phyloP scores from a whole-genome alignment of 2,888 invertebrate species.

The Ischnus inquisitorius region DNA sequence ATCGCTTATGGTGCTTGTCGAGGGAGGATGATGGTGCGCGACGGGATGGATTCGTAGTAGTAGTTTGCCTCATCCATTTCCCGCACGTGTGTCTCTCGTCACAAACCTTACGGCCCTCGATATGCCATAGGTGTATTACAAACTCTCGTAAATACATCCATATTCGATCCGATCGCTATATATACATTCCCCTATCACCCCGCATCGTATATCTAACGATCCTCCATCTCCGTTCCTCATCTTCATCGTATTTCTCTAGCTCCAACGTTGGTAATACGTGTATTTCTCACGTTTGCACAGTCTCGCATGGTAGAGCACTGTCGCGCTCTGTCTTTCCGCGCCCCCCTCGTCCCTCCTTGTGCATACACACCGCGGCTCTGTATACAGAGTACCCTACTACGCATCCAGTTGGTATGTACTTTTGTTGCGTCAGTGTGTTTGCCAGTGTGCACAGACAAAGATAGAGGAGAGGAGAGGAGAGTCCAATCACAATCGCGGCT shows the following conservation, averaged over 20 bases:
- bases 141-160: not conserved
- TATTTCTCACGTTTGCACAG: constrained; percentile 55
- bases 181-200: not conserved
- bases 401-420: constrained; percentile 46
- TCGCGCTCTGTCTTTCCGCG: constrained; percentile 41
- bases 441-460: constrained; percentile 40
- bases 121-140: not conserved
- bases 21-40: constrained; percentile 76
- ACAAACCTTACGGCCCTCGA: not conserved
- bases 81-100: constrained; percentile 25
- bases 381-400: constrained; percentile 35
- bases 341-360: not conserved
- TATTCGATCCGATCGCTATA: not conserved
- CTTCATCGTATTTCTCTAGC: constrained; percentile 1
- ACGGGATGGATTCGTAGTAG: constrained; percentile 50
- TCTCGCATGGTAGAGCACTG: constrained; percentile 40
- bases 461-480: constrained; percentile 17
- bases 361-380: constrained; percentile 20
- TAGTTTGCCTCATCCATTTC: constrained; percentile 39
- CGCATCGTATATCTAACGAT: not conserved
- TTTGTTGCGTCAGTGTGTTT: constrained; percentile 56
- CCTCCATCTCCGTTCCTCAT: constrained; percentile 16
- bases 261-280: not conserved
- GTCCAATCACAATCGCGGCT: constrained; percentile 64
- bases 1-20: constrained; percentile 84